Evolutionary conservation across 2,113 vertebrate genomes (phyloP), one percentile per base, ranked within the genome.

Genomic region (Coryphaenoides rupestris): DNA sequence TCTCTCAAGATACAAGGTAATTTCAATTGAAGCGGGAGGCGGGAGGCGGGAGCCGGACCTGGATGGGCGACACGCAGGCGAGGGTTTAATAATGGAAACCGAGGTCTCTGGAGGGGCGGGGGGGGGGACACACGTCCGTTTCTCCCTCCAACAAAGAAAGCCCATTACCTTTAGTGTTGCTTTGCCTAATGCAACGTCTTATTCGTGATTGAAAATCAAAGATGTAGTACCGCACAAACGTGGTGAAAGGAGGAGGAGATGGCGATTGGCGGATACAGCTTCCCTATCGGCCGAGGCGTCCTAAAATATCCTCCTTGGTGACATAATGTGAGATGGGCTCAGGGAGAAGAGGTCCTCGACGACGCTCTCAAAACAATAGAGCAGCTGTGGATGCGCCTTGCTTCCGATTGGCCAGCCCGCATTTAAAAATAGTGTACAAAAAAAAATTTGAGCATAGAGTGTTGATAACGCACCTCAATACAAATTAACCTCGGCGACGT

Each of bases 81-180:
- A 53, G n/a, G 53, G 77, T 86, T 86, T 86, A 90, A 88, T 90
- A 88, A 88, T 86, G 75, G 70, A 89, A 86, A 79, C 57, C 22
- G 33, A 67, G 62, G 79, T 81, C 82, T 83, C 62, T n/a, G n/a
- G n/a, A n/a, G n/a, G n/a, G n/a, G n/a, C n/a, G n/a, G n/a, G n/a
- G n/a, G n/a, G 1, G 59, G 81, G 76, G 75, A 86, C 72, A n/a
- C n/a, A 73, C 73, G 76, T 69, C 71, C 50, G 70, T 88, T 81
- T 85, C 59, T 76, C 66, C 21, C 55, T 77, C 59, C 66, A 82
- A 88, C 86, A 87, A 80, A 84, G 65, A 85, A 90, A 90, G 77
- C 86, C 87, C 86, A 89, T 91, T 90, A 88, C 80, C 69, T 72
- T 75, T 46, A 1, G 72, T 73, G 72, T 84, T 78, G 75, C 80